Evolutionary conservation across 1,140 invertebrate species (phyloP), one percentile per base, ranked within the genome.

Genomic region (Danaus plexippus): DNA sequence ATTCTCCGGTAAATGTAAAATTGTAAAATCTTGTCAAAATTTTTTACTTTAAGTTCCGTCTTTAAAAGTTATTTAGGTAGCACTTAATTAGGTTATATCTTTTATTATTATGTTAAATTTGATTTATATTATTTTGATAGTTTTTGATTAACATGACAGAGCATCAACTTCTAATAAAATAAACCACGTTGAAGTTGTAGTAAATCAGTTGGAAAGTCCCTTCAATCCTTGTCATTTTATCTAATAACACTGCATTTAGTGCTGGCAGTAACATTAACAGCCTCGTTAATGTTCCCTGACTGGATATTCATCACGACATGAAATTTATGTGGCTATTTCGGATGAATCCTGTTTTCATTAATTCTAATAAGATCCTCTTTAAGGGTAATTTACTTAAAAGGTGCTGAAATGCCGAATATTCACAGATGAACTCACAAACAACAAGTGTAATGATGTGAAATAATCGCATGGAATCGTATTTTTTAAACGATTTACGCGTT

Each of bases 261-360:
- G 8, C 44, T 40, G 47, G 45, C 50, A 42, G 40, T 51, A 42
- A 58, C 45, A 57, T 47, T 64, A 57, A 61, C 51, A 52, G 47
- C 48, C 40, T 45, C 49, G 60, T 64, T 64, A 64, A 58, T 50
- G 57, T 66, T 57, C 57, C 50, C 51, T 46, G 54, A 58, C 43
- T 44, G 47, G 59, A 32, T 69, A 77, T 71, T 64, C 64, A 70
- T 74, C 63, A 75, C 63, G 57, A 43, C 51, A 41, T 49, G 54
- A 65, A 71, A 76, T 79, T 75, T 73, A 76, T 73, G 66, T 66
- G 64, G 65, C 67, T 60, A 67, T 67, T 66, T 64, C 60, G 46
- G 47, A 56, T 66, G 61, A 59, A 71, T 73, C 62, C 66, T 68
- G 69, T 60, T 66, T 70, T 71, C 73, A 73, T 79, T 76, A 73